Base-by-base conservation (phyloP, 2,797 vertebrate species). In the Catharus ustulatus region DNA sequence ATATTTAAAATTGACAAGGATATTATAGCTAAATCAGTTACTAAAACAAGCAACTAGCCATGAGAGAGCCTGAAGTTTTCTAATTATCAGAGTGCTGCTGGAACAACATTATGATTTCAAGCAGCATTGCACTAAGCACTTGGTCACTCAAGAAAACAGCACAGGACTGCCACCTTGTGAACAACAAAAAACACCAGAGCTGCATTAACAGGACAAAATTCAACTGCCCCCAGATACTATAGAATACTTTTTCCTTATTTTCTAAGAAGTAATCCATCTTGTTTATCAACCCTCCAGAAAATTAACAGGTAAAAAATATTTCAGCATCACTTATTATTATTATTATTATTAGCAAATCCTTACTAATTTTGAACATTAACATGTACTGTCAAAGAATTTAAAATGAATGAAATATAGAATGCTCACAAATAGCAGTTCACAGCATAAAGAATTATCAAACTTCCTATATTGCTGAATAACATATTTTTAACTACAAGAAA, bases 141-240 rank as follows among this genome's bases (percentile, higher is more conserved):
- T 36, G 34, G 51, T 40, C 58, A 51, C 24, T 69, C 40, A 63
- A 17, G 15, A 55, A 45, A 36, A 75, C 13, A 75, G 94, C 64
- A 71, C 92, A 94, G 92, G 78, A 73, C 94, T 90, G 94, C 96
- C 97, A 94, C 84, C 97, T 86, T 83, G 93, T 87, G 96, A 74
- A 29, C 36, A 71, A 51, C 27, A 27, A 43, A 80, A 64, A 17
- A 6, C 42, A 34, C 4, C 32, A 27, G 15, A 48, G 38, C 29
- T 71, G 30, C 42, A 30, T 5, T 24, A 77, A 29, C 5, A 46
- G 48, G n/a, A 69, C 21, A 79, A 84, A 74, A 79, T 15, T 5
- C 29, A 29, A 24, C 51, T 12, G 9, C 8, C 14, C 9, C 16
- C 43, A 52, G 26, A 57, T 16, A 43, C 15, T 21, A 63, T 0